Base-by-base conservation (phyloP, 2,113 vertebrate species). In the Oplegnathus fasciatus region DNA sequence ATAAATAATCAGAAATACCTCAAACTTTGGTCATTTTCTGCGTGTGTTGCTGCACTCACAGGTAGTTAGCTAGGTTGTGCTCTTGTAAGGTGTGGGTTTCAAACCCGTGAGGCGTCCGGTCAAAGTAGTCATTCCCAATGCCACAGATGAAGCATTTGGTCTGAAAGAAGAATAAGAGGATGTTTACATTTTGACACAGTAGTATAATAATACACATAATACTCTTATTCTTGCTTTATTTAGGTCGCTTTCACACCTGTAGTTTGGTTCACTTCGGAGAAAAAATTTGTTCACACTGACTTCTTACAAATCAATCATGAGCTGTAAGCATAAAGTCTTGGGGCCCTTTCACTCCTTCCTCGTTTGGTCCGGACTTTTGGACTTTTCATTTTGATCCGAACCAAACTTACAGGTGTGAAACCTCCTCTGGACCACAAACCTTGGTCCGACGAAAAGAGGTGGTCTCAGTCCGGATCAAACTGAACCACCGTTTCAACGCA, bases 91-190 rank as follows among this genome's bases (percentile, higher is more conserved):
- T 99, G 60, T 99, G 98, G 57, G 97, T 99, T 92, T 99, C 98
- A 91, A 99, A 99, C 58, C 98, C 98, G n/a, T 99, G 98, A 62
- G 98, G 98, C 1, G 95, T 98, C 3, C 96, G 97, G 89, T 99
- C 98, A 93, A 99, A 99, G 91, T 99, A 99, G 91, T 99, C 98
- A 46, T 99, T 99, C 85, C 98, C 98, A 3, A 99, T 99, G 79
- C 98, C 98, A 88, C 98, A 99, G 94, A 99, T 99, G 93, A 99
- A 99, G 87, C 98, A 99, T 95, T 99, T 99, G 64, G 98, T 99
- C 98, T 99, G 90, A 34, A 83, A 54, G 30, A 75, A 10, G n/a
- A 80, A 44, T 1, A 0, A 58, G 28, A 22, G 10, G 2, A 42
- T 6, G 52, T 55, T 70, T 40, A 66, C 9, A 22, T 10, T 68